Evolutionary conservation across 2,113 vertebrate species (phyloP).

Genomic region (Talpa occidentalis): DNA sequence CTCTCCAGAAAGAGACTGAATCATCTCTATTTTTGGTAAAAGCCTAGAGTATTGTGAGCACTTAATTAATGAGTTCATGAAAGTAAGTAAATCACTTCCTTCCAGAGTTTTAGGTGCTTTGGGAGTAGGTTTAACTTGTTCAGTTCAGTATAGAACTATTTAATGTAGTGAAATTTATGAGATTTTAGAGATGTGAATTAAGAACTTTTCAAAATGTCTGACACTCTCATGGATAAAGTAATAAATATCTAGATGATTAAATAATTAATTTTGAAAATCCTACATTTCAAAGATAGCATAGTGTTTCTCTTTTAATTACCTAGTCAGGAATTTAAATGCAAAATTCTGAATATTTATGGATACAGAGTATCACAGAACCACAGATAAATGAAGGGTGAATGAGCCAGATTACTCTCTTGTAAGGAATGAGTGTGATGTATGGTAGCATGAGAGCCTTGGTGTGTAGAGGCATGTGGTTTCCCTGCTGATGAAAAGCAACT

Average conservation of each 20-base stretch:
- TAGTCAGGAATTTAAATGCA: not conserved
- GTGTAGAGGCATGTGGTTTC: no score
- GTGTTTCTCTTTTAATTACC: not conserved
- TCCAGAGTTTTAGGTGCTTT: not conserved
- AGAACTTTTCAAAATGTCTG: constrained; percentile 16
- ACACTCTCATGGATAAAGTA: not conserved
- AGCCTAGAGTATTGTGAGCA: constrained; percentile 33
- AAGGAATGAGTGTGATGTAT: not conserved
- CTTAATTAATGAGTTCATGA: constrained; percentile 64
- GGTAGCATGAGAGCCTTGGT: not conserved
- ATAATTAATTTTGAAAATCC: not conserved
- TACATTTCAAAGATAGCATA: not conserved
- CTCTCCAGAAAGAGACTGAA: constrained; percentile 47
- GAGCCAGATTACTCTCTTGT: not conserved
- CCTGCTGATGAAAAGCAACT: not conserved
- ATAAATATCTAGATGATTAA: not conserved
- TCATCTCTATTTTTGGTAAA: constrained; percentile 66
- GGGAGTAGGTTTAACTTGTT: constrained; percentile 46
- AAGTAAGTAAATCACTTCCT: constrained; percentile 48
- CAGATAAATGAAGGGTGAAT: not conserved
- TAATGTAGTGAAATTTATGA: not conserved
- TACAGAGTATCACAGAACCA: not conserved
- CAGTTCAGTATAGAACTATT: not conserved
- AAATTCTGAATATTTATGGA: not conserved
- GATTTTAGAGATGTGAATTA: not conserved